Evolutionary conservation across 2,797 vertebrate genomes (phyloP), one percentile per base, ranked within the genome.

Genomic region (Crax fasciolata): DNA sequence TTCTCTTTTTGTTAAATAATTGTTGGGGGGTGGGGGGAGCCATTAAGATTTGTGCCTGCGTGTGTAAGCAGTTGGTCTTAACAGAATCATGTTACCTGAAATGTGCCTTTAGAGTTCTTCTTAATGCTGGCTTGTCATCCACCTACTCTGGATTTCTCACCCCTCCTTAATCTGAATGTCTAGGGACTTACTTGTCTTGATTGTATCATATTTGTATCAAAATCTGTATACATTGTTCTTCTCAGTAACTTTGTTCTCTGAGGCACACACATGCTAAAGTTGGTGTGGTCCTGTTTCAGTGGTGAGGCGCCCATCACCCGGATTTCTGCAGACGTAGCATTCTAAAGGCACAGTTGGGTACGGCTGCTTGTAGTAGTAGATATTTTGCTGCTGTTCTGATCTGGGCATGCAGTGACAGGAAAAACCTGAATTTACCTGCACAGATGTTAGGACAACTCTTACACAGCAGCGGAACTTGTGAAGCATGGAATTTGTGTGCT

Each of bases 21-120:
- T 96, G 83, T 51, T 86, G 63, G 58, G 51, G 51, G 12, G 9
- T 9, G 52, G 43, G 39, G 77, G 87, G 58, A 46, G 84, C 94
- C 97, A 96, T 98, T 97, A 96, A 96, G 97, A 93, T 89, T 85
- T 89, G 41, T 97, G 97, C 96, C 96, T 96, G 91, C 41, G 76
- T 96, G 68, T 97, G 96, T 97, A 96, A 97, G 96, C 94, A 43
- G 91, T 95, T 96, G 93, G 91, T 97, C 93, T 97, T 95, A 95
- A 93, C 97, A 96, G 96, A 97, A 97, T 96, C 84, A 71, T 74
- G 76, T 96, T 96, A 93, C 96, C 96, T 92, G 96, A 94, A 97
- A 90, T 94, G 89, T 95, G 97, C 97, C 98, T 98, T 98, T 97
- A 97, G 97, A 97, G 95, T 96, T 89, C 96, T 97, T 41, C 57